phyloP scores from a whole-genome alignment of 2,888 invertebrate species.

The Parasteatoda lunata region DNA sequence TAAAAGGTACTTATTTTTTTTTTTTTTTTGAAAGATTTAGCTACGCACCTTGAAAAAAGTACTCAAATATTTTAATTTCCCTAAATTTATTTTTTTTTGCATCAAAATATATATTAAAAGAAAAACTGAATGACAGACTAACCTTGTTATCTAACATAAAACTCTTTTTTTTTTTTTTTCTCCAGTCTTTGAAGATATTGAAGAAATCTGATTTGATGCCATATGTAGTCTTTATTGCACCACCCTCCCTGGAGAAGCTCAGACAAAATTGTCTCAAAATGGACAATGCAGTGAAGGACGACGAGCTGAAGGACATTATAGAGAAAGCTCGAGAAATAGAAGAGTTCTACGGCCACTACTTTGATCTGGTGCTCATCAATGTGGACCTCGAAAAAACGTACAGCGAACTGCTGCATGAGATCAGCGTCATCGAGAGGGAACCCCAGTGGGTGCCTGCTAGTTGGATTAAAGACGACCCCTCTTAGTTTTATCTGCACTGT shows the following conservation, averaged over 20 bases:
- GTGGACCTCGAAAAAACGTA: constrained; percentile 96
- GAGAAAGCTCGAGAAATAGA: constrained; percentile 98
- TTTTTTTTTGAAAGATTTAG: no score
- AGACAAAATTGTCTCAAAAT: constrained; percentile 92
- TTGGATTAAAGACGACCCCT: constrained; percentile 76
- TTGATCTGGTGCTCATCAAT: constrained; percentile 98
- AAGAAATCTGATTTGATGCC: constrained; percentile 96
- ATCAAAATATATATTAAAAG: no score
- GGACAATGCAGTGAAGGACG: constrained; percentile 89
- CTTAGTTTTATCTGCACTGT: constrained; percentile 4
- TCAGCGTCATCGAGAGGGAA: constrained; percentile 95
- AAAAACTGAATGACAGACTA: no score
- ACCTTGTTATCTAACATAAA: no score
- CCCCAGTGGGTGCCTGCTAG: constrained; percentile 96
- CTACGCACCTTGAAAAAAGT: no score
- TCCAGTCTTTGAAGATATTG: constrained; percentile 91
- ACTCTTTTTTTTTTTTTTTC: constrained; percentile 54
- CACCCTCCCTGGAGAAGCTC: constrained; percentile 95
- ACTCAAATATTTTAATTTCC: no score
- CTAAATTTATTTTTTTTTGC: no score
- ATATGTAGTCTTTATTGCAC: constrained; percentile 97
- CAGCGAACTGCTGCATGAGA: constrained; percentile 92
- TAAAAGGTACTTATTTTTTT: no score
- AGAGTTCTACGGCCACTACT: constrained; percentile 92
- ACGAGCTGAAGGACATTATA: constrained; percentile 81